These are phyloP conservation scores for Drymodes brunneopygia DNA, from an alignment of 2,113 vertebrate genomes.

Conservation along the genomic window DNA sequence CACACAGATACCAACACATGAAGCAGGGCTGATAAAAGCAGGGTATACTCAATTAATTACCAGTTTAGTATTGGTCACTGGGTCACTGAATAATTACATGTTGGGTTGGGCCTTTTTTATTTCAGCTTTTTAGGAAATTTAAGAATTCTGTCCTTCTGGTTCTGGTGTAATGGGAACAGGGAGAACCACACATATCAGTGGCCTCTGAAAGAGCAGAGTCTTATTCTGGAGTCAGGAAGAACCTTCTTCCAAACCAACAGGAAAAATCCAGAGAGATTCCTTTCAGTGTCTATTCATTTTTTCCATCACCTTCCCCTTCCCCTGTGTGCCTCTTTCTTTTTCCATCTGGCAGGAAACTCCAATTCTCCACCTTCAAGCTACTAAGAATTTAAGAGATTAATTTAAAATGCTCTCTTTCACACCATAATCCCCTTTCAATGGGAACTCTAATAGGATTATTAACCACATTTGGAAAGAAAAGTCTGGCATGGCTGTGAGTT, in stretches of 20 bases:
- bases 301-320: background rate
- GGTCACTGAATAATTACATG: background rate
- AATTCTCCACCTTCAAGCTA: background rate
- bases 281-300: background rate
- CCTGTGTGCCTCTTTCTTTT: background rate
- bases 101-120: background rate
- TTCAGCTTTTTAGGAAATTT: background rate
- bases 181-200: background rate
- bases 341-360: background rate
- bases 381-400: background rate
- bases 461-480: background rate
- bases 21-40: background rate
- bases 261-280: background rate
- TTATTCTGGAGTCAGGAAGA: background rate
- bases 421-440: background rate
- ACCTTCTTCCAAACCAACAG: background rate
- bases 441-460: background rate
- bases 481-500: background rate
- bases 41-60: background rate
- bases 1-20: background rate
- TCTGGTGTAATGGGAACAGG: background rate
- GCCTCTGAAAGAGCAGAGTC: background rate
- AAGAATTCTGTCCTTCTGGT: background rate
- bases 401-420: slow-evolving; percentile 24
- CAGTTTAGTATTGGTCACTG: background rate